Conservation (phyloP, 2,113 vertebrate species). For the Campylomormyrus numenius region DNA sequence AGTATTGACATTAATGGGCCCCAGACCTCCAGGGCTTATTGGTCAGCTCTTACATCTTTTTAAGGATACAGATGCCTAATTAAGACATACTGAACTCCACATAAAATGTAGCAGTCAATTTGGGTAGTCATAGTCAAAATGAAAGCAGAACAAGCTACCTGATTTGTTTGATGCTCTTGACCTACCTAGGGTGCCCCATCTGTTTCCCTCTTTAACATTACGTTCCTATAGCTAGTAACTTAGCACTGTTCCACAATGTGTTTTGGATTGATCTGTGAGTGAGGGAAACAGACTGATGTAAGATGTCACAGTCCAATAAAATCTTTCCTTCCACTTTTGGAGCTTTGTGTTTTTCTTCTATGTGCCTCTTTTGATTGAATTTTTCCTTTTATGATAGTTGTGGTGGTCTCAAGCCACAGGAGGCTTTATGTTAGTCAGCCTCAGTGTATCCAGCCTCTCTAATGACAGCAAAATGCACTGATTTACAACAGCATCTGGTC, state of each 20-base stretch:
- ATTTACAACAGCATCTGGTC: constrained; percentile 14
- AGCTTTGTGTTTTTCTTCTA: background rate
- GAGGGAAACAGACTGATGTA: background rate
- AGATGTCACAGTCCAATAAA: background rate
- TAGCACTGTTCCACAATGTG: background rate
- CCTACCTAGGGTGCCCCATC: background rate
- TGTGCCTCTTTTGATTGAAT: background rate
- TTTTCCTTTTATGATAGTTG: background rate
- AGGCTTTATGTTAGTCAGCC: background rate
- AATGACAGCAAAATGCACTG: background rate
- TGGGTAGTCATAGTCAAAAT: background rate
- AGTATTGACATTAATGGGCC: constrained; percentile 12
- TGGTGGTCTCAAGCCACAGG: background rate
- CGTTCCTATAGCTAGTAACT: background rate
- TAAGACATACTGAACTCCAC: background rate
- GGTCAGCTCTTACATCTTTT: background rate
- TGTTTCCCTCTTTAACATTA: background rate
- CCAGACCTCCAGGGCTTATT: constrained; percentile 2
- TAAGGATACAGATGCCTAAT: constrained; percentile 3
- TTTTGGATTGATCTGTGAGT: background rate
- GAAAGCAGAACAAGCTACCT: background rate
- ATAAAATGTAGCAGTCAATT: background rate
- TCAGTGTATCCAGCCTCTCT: background rate
- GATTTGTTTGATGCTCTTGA: background rate
- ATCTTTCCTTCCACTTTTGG: background rate